Base-by-base conservation (phyloP, 2,113 vertebrate genomes). In the Ia io region DNA sequence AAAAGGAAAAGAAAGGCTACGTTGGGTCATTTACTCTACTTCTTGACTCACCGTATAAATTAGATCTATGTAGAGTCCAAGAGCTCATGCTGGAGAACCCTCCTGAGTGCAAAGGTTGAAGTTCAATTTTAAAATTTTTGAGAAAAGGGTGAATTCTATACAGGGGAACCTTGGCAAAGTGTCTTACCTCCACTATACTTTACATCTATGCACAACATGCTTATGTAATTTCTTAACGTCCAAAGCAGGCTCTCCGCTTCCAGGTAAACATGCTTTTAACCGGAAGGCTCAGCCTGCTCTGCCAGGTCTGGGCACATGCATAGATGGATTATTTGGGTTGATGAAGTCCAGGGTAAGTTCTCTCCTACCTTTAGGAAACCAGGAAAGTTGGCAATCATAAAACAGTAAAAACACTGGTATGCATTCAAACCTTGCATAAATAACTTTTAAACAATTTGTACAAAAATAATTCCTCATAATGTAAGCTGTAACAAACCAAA, bases 391-490 rank as follows among this genome's bases (percentile, higher is more conserved):
- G 98, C 98, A 98, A 98, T 97, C 95, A 94, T 94, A 97, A 98
- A 98, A 97, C 96, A 44, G 98, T 98, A 98, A 92, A 95, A 98
- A 98, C 99, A 99, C 98, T 98, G 97, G 95, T 98, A 98, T 99
- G 99, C 99, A 98, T 98, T 98, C 98, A 98, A 97, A 99, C 98
- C 98, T 98, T 99, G 99, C 99, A 99, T 99, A 99, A 99, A 99
- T 98, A 99, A 99, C 98, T 98, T 99, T 98, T 98, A 99, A 99
- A 98, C 99, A 98, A 99, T 99, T 99, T 99, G 99, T 99, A 99
- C 99, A 99, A 99, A 99, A 99, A 99, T 99, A 99, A 98, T 98
- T 98, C 98, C 99, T 98, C 99, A 98, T 99, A 99, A 99, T 98
- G 99, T 99, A 98, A 98, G 98, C 98, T 98, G 97, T 98, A 99